Base-by-base conservation (phyloP, 2,888 invertebrate genomes). In the Glomeris marginata region DNA sequence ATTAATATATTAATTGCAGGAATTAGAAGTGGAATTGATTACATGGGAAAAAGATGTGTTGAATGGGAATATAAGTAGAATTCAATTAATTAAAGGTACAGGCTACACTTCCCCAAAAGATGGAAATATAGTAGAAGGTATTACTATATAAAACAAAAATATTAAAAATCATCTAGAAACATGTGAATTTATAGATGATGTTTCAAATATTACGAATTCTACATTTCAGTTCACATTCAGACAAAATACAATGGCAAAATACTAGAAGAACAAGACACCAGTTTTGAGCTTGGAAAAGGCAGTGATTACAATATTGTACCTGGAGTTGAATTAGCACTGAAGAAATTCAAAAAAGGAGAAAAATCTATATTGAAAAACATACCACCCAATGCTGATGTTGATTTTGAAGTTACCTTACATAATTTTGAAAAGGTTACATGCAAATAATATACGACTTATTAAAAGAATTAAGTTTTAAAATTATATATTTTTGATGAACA, bases 281-380 rank as follows among this genome's bases (percentile, higher is more conserved):
- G 78, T 22, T 97, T 94, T 67, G 69, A 72, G 15, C 70, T 92
- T 18, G 95, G 95, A 0, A 94, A 95, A 68, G 91, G 87, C 8
- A 73, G 70, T 49, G 84, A 84, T 54, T 67, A 69, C 45, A 78
- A 79, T 53, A 68, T 97, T 28, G 75, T 86, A 35, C 77, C 79
- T 47, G 95, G 94, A 10, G 66, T 94, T 11, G 91, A 92, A 65
- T 72, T 73, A 54, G 87, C 85, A 0, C 62, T 94, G 2, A 77
- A 80, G 57, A 82, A 80, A 63, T 88, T 97, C 69, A 77, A 76
- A 58, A 77, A 77, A 58, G 80, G 77, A 1, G 94, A 95, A 67
- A 80, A 76, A 52, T 83, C 88, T 0, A 71, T 74, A 54, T 64
- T 90, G 2, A 74, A 75, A 53, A 72, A 75, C 50, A 80, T 97